Base-by-base conservation (phyloP, 2,888 invertebrate species). In the Germaria angustata region DNA sequence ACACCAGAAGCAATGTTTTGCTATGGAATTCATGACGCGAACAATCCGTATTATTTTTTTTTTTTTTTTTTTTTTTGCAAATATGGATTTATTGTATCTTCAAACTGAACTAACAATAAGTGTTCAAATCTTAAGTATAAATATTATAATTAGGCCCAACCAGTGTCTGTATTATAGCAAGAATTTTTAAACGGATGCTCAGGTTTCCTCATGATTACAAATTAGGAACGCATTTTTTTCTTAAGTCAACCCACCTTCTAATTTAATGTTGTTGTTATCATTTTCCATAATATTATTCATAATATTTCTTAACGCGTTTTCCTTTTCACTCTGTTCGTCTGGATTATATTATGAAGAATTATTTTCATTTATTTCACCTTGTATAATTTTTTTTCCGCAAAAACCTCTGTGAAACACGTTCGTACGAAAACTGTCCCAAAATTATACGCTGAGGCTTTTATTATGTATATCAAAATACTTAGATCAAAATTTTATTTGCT, bases 381-480 rank as follows among this genome's bases (percentile, higher is more conserved):
- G 22, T 22, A 36, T 32, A 22, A 5, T n/a, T n/a, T 32, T 46
- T 55, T 11, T 28, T 46, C 7, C 53, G 66, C 7, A 2, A n/a
- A 68, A 11, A 79, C 82, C 69, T 57, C 79, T 41, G 15, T 32
- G 34, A 66, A 71, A 76, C 71, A 59, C 83, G 76, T 69, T 73
- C 69, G 41, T 63, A 69, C 66, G 57, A 49, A 77, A 77, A 84
- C 80, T 84, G 80, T 73, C 46, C 57, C 66, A 79, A 55, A 76
- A 65, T 68, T 68, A 9, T 46, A 49, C 34, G 22, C 22, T 46
- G 13, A 28, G n/a, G n/a, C n/a, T n/a, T 55, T 13, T 49, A 46
- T 41, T 39, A 77, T 63, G 61, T 59, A 71, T n/a, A 59, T 55
- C 44, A 46, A 72, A 68, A 63, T 28, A 68, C 72, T 57, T 72